Conservation (phyloP, 2,797 vertebrate species). For the Manis pentadactyla region DNA sequence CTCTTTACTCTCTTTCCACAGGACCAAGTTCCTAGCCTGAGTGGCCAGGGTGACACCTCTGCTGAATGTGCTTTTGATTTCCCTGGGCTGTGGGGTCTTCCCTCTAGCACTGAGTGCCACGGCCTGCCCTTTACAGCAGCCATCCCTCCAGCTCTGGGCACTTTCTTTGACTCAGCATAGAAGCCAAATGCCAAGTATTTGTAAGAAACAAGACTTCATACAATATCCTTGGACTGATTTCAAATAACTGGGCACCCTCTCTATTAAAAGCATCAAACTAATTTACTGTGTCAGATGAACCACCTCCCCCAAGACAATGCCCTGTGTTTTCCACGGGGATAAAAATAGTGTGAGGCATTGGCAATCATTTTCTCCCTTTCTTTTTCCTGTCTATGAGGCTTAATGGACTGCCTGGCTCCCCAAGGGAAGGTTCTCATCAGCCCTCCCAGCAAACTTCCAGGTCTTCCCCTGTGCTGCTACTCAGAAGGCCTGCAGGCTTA, state of each 20-base stretch:
- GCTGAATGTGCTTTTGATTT: not conserved
- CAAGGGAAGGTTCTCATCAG: not conserved
- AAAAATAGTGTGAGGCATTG: not conserved
- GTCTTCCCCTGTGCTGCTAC: not conserved
- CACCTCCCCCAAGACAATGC: conserved; percentile 67
- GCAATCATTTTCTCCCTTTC: not conserved
- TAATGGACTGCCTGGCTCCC: not conserved
- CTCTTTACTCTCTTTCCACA: not conserved
- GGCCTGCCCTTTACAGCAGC: not conserved
- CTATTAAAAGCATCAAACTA: conserved; percentile 77
- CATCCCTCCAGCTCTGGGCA: not conserved
- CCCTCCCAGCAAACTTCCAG: not conserved
- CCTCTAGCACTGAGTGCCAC: not conserved
- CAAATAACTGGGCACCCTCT: conserved; percentile 69
- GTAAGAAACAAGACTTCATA: conserved; percentile 57
- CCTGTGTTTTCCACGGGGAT: conserved; percentile 44
- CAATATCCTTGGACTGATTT: conserved; percentile 77
- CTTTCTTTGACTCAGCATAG: not conserved
- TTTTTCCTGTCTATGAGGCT: not conserved
- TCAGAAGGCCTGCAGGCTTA: not conserved
- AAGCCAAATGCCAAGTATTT: conserved; percentile 70
- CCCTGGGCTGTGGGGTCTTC: not conserved
- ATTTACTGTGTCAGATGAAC: conserved; percentile 78
- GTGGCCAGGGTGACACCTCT: not conserved
- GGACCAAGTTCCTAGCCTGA: rapidly evolving